These are phyloP conservation scores for Hypselothyrea guttata DNA, from an alignment of 2,888 invertebrate species.

Conservation along the genomic window DNA sequence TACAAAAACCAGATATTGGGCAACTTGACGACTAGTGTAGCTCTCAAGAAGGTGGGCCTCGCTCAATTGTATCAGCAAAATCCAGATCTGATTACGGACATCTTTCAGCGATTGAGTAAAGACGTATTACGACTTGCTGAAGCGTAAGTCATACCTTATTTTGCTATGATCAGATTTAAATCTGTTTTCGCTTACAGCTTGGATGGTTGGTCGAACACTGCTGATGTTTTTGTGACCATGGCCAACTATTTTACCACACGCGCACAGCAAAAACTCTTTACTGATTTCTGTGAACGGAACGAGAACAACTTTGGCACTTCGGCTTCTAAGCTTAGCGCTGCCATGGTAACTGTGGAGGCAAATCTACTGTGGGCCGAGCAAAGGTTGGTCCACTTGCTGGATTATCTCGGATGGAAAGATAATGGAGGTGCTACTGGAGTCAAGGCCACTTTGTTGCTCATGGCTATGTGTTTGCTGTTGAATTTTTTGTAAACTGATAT, in stretches of 20 bases:
- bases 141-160: constrained; percentile 56
- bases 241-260: constrained; percentile 65
- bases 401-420: constrained; percentile 46
- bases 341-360: constrained; percentile 56
- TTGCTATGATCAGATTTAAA: constrained; percentile 16
- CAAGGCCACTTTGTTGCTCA: constrained; percentile 9
- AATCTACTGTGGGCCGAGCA: constrained; percentile 77
- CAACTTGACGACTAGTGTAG: constrained; percentile 36
- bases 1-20: constrained; percentile 83
- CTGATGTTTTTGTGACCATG: constrained; percentile 57
- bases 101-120: constrained; percentile 56
- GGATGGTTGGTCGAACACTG: constrained; percentile 63
- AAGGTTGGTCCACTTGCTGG: constrained; percentile 47
- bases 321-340: constrained; percentile 37
- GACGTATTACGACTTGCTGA: constrained; percentile 47
- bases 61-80: constrained; percentile 83
- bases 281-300: constrained; percentile 49
- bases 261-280: constrained; percentile 52
- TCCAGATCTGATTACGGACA: constrained; percentile 74
- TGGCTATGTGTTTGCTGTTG: constrained; percentile 4
- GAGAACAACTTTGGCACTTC: constrained; percentile 56
- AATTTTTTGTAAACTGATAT: not conserved
- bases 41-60: constrained; percentile 59
- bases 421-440: constrained; percentile 38
- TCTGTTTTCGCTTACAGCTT: constrained; percentile 47